phyloP scores from a whole-genome alignment of 2,888 invertebrate species.

The Drosophila anomalipes region DNA sequence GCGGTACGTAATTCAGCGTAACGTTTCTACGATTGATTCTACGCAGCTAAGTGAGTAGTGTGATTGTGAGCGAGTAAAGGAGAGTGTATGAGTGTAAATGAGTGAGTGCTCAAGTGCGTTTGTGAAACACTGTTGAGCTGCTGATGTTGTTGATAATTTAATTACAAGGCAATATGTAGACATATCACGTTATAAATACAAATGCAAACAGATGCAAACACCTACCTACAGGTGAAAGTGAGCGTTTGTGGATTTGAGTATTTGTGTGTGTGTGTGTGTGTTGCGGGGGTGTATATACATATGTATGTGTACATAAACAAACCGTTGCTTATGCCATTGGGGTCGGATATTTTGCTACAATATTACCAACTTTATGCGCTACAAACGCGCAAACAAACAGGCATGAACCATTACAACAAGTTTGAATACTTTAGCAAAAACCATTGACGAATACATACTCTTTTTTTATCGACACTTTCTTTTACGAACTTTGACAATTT shows the following conservation, averaged over 20 bases:
- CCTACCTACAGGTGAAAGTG: slow-evolving; percentile 1
- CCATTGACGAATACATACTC: neutral
- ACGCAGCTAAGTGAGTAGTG: slow-evolving; percentile 38
- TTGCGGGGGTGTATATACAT: too few relatives aligned
- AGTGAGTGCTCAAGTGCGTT: slow-evolving; percentile 40
- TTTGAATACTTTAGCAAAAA: too few relatives aligned
- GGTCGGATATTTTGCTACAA: slow-evolving; percentile 24
- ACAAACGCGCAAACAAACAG: slow-evolving; percentile 11
- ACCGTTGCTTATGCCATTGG: slow-evolving; percentile 14
- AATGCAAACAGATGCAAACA: slow-evolving; percentile 40
- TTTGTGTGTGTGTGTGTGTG: too few relatives aligned
- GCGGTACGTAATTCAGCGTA: slow-evolving; percentile 58
- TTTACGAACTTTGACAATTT: neutral
- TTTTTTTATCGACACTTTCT: neutral
- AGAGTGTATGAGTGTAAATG: slow-evolving; percentile 14
- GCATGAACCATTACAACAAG: slow-evolving; percentile 10
- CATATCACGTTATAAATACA: slow-evolving; percentile 68
- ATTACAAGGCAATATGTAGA: slow-evolving; percentile 73
- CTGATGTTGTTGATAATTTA: slow-evolving; percentile 60
- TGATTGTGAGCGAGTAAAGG: slow-evolving; percentile 10
- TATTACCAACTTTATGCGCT: slow-evolving; percentile 25
- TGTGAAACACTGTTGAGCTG: slow-evolving; percentile 31
- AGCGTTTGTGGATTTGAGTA: neutral
- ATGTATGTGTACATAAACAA: slow-evolving; percentile 17
- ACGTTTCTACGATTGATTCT: slow-evolving; percentile 66